Base-by-base conservation (phyloP, 2,888 invertebrate genomes). In the Tachina lurida region DNA sequence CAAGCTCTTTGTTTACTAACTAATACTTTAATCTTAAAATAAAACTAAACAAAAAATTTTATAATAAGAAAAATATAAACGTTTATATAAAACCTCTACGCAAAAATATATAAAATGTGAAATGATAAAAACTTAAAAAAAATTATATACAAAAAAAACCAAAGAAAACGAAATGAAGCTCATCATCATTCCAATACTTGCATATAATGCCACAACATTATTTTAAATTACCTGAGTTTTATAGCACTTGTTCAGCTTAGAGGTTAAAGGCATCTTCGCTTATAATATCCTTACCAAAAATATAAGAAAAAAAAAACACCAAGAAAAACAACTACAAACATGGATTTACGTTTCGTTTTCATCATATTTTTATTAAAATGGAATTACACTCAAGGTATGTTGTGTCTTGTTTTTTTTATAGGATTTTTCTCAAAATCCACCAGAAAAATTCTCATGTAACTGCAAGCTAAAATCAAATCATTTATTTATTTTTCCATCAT, bases 361-460 rank as follows among this genome's bases (percentile, higher is more conserved):
- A 91, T 91, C 89, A 89, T 91, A 87, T 90, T 91, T 87, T 89
- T 91, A 88, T 89, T 91, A 88, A 91, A 91, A 89, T 91, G 90
- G 91, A 91, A 90, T 88, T 88, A 90, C 90, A 90, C 89, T 86
- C 90, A 91, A 91, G 91, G 91, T 91, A 89, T 88, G 91, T 88
- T 22, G 2, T 52, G 31, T 31, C 31, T 31, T 31, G 7, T 4
- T 15, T 54, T 12, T n/a, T 58, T 15, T 31, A n/a, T n/a, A 43
- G 43, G 22, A 31, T 73, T 47, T 47, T 31, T 10, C 58, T 13
- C 12, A 10, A 10, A 19, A 47, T 7, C 10, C 49, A 47, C 10
- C 13, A 3, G 1, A 17, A 12, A 63, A 19, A 12, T n/a, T 31
- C 3, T 22, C 8, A 39, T 19, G 13, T 22, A 56, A 13, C 56